Evolutionary conservation across 2,888 invertebrate species (phyloP), one percentile per base, ranked within the genome.

Genomic region (Pachymerium ferrugineum): DNA sequence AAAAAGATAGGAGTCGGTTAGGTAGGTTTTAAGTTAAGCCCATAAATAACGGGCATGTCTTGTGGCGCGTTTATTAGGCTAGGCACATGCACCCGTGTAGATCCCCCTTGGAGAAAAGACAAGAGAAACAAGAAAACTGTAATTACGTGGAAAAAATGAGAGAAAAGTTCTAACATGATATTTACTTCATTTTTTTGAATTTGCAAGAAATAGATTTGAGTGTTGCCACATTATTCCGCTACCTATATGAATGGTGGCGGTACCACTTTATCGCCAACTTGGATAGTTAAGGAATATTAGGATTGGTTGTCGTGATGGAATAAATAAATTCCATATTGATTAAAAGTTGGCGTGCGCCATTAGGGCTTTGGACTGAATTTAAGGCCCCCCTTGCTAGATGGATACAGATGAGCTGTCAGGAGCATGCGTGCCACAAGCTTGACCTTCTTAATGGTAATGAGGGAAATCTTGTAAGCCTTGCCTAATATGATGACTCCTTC

Each of bases 321-420:
- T 47, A 47, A 47, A 47, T 47, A 47, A 22, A 47, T 1, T 47
- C 47, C n/a, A n/a, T n/a, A 16, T 47, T 16, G 47, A 47, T 47
- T 4, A 47, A 16, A 47, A 47, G 47, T 47, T 47, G 47, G 47
- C 47, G 47, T 47, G 47, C 16, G 47, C 47, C 47, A 16, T 47
- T 8, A 47, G 6, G 19, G 22, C 22, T 47, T 47, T 47, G 47
- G 19, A 47, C 4, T 8, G 47, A 47, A 47, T 47, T 47, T 16
- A 16, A 14, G 47, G 47, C 47, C 4, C 47, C 16, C 16, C 8
- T 16, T 47, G 47, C n/a, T n/a, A n/a, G 47, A 47, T 47, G 47
- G 47, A 47, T 47, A 47, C 47, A 47, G 47, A 47, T 47, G 47
- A 47, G 47, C 47, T 47, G 47, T 47, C 47, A 47, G 47, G 47